A percentile compares a stretch with the other conserved stretches of the same genome.
These are phyloP conservation scores for Anagyrus pseudococci DNA, from an alignment of 2,888 invertebrate genomes.

Conservation along the genomic window DNA sequence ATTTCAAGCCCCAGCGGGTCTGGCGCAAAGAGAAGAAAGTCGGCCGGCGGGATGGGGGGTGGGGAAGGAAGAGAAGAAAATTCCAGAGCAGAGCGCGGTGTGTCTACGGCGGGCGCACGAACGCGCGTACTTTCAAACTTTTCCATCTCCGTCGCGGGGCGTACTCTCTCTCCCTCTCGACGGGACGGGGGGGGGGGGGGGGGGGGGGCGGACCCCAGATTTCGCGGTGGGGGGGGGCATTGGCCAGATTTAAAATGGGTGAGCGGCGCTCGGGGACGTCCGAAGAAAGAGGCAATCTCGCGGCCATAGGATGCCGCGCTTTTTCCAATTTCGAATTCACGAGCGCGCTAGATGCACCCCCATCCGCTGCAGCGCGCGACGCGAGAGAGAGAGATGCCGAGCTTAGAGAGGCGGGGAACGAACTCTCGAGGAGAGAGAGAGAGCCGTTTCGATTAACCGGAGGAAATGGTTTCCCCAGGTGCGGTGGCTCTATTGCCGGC, in stretches of 20 bases:
- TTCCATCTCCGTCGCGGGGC: not conserved
- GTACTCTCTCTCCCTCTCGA: not conserved
- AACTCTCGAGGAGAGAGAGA: conserved; percentile 31
- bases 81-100: too few relatives aligned
- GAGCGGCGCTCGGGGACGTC: conserved; percentile 27
- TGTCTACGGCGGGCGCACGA: too few relatives aligned
- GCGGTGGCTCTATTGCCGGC: conserved; percentile 52
- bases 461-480: conserved; percentile 58
- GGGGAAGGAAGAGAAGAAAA: too few relatives aligned
- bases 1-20: conserved; percentile 4
- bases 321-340: conserved; percentile 37
- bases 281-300: conserved; percentile 29
- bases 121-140: conserved; percentile 14
- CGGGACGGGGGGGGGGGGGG: too few relatives aligned
- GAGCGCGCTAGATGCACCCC: conserved; percentile 10
- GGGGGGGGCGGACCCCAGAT: too few relatives aligned
- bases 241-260: conserved; percentile 21
- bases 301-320: conserved; percentile 12
- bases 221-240: too few relatives aligned
- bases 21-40: not conserved
- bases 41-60: too few relatives aligned
- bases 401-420: not conserved
- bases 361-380: not conserved
- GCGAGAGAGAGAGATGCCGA: not conserved
- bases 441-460: conserved; percentile 56